Evolutionary conservation across 1,140 invertebrate species (phyloP), one percentile per base, ranked within the genome.

Genomic region (Bombus superbus): DNA sequence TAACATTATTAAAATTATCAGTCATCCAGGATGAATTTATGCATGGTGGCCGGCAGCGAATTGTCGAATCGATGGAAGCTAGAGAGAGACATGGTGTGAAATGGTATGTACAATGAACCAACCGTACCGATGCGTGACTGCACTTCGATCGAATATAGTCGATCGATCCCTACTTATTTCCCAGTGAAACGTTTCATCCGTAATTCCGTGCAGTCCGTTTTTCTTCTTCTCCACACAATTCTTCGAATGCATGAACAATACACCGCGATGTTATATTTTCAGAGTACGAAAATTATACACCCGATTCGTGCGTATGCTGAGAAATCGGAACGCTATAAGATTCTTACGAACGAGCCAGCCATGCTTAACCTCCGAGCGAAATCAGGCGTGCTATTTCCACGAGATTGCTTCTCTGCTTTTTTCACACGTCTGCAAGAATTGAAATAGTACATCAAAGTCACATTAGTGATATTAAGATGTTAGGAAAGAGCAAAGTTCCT

Each of bases 1-100:
- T 87, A 88, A 90, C 83, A 87, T 91, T 92, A 93, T 93, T 92
- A 92, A 92, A 90, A 91, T 92, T 87, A 85, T 88, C 86, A n/a
- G 59, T 62, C 32, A 59, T 64, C 85, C 75, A 73, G 78, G 64
- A 84, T 88, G 85, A 91, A 91, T 92, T 90, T 86, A 87, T 86
- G 83, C 86, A 75, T 81, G 71, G 69, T 64, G 69, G 75, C 57
- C 69, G 59, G 64, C 76, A 57, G 47, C 62, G 42, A 47, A 66
- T 66, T 66, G 76, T 78, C 59, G 59, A 78, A 78, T 78, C 76
- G 59, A 62, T 66, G 28, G 6, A 59, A 42, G 57, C 73, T 64
- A 71, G 28, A 42, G 28, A 28, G 11, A 42, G 40, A 11, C 40
- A 84, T 84, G 78, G 79, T 88, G 85, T 86, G 74, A 75, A 69